Evolutionary conservation across 2,113 vertebrate genomes (phyloP).

Genomic region (Siniperca knerii): DNA sequence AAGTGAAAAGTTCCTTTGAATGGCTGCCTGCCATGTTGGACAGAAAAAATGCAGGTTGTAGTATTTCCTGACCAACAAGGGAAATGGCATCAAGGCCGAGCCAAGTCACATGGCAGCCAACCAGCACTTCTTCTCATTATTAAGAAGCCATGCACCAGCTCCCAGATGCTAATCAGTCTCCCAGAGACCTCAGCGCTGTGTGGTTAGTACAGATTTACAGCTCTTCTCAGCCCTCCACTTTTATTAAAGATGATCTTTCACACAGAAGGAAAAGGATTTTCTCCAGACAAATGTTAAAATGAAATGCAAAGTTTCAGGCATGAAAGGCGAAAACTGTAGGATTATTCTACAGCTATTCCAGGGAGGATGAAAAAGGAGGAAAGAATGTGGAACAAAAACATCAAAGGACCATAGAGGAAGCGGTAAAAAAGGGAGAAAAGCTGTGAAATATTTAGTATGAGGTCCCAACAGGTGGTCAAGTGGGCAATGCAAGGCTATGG

Average conservation of each 20-base stretch:
- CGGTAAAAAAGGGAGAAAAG: conserved; percentile 83
- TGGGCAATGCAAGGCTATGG: conserved; percentile 69
- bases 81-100: conserved; percentile 91
- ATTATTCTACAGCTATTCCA: conserved; percentile 90
- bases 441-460: conserved; percentile 90
- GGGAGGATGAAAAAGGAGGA: conserved; percentile 82
- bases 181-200: conserved; percentile 92
- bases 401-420: conserved; percentile 86
- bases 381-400: conserved; percentile 92
- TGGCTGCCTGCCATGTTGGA: conserved; percentile 86
- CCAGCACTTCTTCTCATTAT: conserved; percentile 92
- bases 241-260: conserved; percentile 98
- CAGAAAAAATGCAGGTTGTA: conserved; percentile 85
- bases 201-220: conserved; percentile 93
- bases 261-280: conserved; percentile 88
- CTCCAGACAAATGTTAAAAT: conserved; percentile 96
- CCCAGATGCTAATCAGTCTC: conserved; percentile 98
- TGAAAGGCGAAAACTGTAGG: conserved; percentile 89
- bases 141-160: conserved; percentile 84
- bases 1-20: conserved; percentile 83
- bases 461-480: conserved; percentile 91
- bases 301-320: conserved; percentile 95
- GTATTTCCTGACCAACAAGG: conserved; percentile 91
- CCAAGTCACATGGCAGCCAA: conserved; percentile 83
- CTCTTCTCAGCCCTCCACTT: conserved; percentile 88